Percentiles rank a stretch among this genome's conserved stretches.
These are phyloP conservation scores for Drosophila tropicalis DNA, from an alignment of 1,140 invertebrate genomes.

Conservation along the genomic window DNA sequence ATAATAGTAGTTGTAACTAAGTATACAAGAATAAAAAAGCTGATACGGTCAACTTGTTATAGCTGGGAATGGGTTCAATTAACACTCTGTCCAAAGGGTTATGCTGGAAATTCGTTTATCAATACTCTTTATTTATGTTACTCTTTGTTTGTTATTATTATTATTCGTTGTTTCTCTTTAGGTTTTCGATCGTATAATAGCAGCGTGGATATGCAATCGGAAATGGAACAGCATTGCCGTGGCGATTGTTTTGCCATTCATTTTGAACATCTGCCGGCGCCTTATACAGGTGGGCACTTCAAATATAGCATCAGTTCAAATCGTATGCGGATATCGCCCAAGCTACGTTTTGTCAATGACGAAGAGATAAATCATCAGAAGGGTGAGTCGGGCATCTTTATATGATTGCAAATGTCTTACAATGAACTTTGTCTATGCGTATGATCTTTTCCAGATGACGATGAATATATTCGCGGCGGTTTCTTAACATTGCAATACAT, in stretches of 20 bases:
- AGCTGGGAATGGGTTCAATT: too few species aligned
- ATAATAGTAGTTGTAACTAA: too few species aligned
- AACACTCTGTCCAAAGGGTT: too few species aligned
- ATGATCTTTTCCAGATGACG: conserved; percentile 54
- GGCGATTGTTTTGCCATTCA: conserved; percentile 59
- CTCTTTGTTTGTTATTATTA: not conserved
- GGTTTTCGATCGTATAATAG: conserved; percentile 60
- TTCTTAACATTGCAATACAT: conserved; percentile 67
- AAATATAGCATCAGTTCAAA: conserved; percentile 64
- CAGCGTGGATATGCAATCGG: conserved; percentile 59
- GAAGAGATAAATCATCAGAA: conserved; percentile 66
- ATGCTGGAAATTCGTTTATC: not conserved
- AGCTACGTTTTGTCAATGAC: conserved; percentile 72
- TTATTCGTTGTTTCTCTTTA: conserved; percentile 5
- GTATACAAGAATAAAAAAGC: too few species aligned
- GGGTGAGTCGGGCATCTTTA: conserved; percentile 29
- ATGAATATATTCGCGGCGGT: conserved; percentile 68
- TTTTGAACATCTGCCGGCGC: conserved; percentile 49
- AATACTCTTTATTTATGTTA: not conserved
- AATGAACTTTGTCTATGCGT: conserved; percentile 9
- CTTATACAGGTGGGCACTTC: conserved; percentile 20
- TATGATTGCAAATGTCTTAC: not conserved
- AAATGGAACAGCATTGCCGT: conserved; percentile 64
- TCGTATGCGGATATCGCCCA: conserved; percentile 59
- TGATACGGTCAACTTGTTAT: too few species aligned